Evolutionary conservation across 37 sponge, comb jelly and placozoan genomes (phyloP), one percentile per base, ranked within the genome.

Genomic region (Oscarella lobularis): DNA sequence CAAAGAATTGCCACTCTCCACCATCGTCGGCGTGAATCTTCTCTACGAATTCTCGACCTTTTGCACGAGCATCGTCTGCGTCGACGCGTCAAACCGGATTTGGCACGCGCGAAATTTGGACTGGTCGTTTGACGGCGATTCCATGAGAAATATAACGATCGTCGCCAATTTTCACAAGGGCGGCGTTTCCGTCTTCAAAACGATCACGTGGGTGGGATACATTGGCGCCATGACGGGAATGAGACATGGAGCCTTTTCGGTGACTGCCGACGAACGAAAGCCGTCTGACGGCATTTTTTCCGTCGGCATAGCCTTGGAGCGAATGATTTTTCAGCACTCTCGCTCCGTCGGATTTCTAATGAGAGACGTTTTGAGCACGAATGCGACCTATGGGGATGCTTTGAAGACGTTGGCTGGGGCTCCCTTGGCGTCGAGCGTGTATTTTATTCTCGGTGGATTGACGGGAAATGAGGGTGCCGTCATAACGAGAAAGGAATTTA

Each of bases 401-500:
- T 9, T 48, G 14, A 48, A 48, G 20, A 48, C 60, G 60, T 20
- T 48, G 9, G 60, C 60, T 27, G 9, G 20, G 14, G 20, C 60
- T 9, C 60, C 60, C 9, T 20, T 48, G 14, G 20, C 60, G 60
- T 27, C 60, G 14, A 27, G 14, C 60, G 60, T 48, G 60, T 48
- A 48, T 48, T 48, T 27, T 20, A 48, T 48, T 27, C 14, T 48
- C 60, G 60, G 60, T 48, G 60, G 60, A 9, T 27, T 20, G 14
- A 20, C 9, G 60, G 14, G 20, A 9, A 48, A 48, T 20, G 60
- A 48, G 20, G 60, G 60, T 48, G 9, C 14, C n/a, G 86, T 96
- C 68, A 96, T 96, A 20, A 96, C 96, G 0, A 67, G 92, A 32
- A 84, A 80, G 20, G 60, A 48, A 48, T 9, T 27, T 9, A 9